Percentiles rank a stretch among this genome's conserved stretches.
Evolutionary conservation across 2,888 invertebrate species (phyloP).

Genomic region (Odontothrips loti): DNA sequence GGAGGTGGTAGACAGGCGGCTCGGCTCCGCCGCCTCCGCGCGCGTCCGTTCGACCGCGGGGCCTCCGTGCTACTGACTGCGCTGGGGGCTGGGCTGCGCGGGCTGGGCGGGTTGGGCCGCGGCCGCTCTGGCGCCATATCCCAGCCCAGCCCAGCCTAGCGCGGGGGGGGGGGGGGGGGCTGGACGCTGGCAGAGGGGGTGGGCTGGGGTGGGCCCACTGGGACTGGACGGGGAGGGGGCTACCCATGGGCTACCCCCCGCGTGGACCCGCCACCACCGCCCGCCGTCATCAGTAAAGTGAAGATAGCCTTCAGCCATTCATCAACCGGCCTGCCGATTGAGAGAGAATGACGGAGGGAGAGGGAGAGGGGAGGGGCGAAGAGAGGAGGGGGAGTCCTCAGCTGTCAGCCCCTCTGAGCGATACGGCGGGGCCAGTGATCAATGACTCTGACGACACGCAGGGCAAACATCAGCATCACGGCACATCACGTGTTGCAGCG

Average conservation of each 20-base stretch:
- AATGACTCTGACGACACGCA: too few species aligned
- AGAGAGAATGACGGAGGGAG: background rate
- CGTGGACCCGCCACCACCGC: too few species aligned
- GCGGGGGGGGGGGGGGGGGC: background rate
- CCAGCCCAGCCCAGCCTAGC: background rate
- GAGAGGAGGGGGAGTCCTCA: background rate
- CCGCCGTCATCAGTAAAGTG: too few species aligned
- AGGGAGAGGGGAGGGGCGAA: background rate
- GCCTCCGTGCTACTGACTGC: conserved; percentile 13
- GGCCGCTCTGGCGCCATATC: background rate
- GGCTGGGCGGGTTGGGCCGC: background rate
- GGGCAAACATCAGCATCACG: too few species aligned
- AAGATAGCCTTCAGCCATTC: too few species aligned
- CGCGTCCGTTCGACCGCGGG: conserved; percentile 1
- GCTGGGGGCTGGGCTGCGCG: background rate
- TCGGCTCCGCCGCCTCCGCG: background rate
- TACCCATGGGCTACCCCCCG: background rate
- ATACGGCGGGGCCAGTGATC: too few species aligned
- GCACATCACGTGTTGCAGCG: too few species aligned
- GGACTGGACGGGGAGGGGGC: background rate
- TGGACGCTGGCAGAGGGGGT: background rate
- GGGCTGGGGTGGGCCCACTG: background rate
- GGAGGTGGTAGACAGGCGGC: too few species aligned
- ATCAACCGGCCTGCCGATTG: background rate
- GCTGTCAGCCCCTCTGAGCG: too few species aligned